Conservation (phyloP, 2,113 vertebrate genomes). For the Rhinolophus sinicus region DNA sequence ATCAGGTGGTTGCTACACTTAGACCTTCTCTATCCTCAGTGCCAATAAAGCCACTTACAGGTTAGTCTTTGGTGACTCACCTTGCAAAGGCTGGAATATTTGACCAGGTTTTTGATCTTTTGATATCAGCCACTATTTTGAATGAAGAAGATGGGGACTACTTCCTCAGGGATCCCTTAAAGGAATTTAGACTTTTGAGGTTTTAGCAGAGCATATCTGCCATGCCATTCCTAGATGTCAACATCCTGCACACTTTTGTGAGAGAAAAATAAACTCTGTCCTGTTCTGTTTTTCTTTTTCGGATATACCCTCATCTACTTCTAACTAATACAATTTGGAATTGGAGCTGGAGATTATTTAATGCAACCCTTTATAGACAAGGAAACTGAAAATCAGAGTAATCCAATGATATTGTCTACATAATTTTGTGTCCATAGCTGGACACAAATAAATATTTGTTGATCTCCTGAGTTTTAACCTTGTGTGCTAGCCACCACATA, state of each 20-base stretch:
- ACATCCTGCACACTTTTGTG: not conserved
- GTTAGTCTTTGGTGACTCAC: conserved; percentile 79
- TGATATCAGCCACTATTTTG: not conserved
- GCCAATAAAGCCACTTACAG: conserved; percentile 82
- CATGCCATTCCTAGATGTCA: not conserved
- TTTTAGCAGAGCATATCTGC: not conserved
- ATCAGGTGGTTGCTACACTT: conserved; percentile 87
- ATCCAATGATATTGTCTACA: not conserved
- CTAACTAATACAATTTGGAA: not conserved
- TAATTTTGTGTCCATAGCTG: not conserved
- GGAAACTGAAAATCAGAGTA: not conserved
- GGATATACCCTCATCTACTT: not conserved
- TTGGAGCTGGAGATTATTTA: not conserved
- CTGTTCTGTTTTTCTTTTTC: not conserved
- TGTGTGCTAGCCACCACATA: not conserved
- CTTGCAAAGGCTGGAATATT: conserved; percentile 82
- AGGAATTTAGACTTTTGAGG: not conserved
- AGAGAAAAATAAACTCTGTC: not conserved
- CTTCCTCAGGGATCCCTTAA: not conserved
- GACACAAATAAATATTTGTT: not conserved
- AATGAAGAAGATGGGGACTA: not conserved
- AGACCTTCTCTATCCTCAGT: conserved; percentile 85
- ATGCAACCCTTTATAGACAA: not conserved
- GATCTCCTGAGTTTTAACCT: not conserved
- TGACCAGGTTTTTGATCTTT: conserved; percentile 65